Evolutionary conservation across 2,113 vertebrate species (phyloP).

Genomic region (Oryzias melastigma): DNA sequence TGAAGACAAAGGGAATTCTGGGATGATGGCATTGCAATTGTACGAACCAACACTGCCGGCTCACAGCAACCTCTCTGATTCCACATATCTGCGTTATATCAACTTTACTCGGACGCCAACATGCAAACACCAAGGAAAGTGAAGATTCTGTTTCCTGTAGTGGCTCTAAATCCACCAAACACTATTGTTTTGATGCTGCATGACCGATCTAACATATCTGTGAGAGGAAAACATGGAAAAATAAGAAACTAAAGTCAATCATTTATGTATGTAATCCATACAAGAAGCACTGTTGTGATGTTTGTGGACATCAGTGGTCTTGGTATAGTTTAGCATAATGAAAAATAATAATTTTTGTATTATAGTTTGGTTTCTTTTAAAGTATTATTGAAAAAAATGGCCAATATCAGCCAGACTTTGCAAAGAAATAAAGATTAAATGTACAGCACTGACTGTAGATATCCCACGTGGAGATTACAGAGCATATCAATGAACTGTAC

Average conservation of each 20-base stretch:
- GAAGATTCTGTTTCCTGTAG: slow-evolving; percentile 18
- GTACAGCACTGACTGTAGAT: slow-evolving; percentile 71
- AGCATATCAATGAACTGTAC: slow-evolving; percentile 66
- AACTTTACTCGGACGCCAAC: slow-evolving; percentile 30
- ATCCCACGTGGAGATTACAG: slow-evolving; percentile 46
- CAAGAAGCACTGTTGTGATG: slow-evolving; percentile 21
- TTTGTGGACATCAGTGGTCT: slow-evolving; percentile 42
- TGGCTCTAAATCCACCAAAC: slow-evolving; percentile 7
- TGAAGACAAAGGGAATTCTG: slow-evolving; percentile 13
- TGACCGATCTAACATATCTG: slow-evolving; percentile 40
- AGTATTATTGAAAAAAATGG: neutral
- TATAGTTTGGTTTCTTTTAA: neutral
- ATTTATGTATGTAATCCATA: slow-evolving; percentile 18
- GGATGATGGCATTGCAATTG: slow-evolving; percentile 31
- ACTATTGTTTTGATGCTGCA: slow-evolving; percentile 40
- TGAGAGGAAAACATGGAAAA: neutral
- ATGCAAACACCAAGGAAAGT: slow-evolving; percentile 28
- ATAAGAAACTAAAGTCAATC: slow-evolving; percentile 2
- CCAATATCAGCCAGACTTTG: slow-evolving; percentile 23
- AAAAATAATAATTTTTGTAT: slow-evolving; percentile 43
- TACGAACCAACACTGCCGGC: slow-evolving; percentile 68
- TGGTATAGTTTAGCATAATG: slow-evolving; percentile 29
- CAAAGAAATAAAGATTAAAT: slow-evolving; percentile 39
- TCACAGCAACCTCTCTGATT: slow-evolving; percentile 33
- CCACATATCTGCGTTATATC: slow-evolving; percentile 24